phyloP scores from a whole-genome alignment of 2,888 invertebrate genomes.

The Subacronicta megacephala region DNA sequence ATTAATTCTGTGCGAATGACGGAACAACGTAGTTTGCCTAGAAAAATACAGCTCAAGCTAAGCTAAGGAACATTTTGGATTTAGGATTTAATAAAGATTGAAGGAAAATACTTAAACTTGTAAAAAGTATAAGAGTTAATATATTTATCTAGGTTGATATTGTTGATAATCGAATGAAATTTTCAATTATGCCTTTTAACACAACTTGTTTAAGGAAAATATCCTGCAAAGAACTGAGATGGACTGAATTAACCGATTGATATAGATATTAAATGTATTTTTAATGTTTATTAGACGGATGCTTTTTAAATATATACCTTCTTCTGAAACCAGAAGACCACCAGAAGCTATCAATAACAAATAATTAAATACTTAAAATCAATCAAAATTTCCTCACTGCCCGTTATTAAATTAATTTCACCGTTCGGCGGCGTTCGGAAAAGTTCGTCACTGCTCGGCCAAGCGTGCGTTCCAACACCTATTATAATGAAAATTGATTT shows the following conservation, averaged over 20 bases:
- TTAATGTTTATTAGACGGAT: too few relatives aligned
- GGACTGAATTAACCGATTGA: too few relatives aligned
- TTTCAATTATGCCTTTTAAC: too few relatives aligned
- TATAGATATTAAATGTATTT: too few relatives aligned
- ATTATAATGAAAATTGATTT: slow-evolving; percentile 54
- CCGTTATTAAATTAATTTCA: slow-evolving; percentile 41
- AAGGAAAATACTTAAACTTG: too few relatives aligned
- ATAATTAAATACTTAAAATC: slow-evolving; percentile 2
- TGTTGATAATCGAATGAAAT: too few relatives aligned
- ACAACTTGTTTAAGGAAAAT: too few relatives aligned
- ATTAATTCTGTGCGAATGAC: slow-evolving; percentile 36
- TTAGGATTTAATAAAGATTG: neutral
- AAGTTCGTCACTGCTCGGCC: slow-evolving; percentile 42
- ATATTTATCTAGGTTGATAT: too few relatives aligned
- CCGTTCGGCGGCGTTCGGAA: slow-evolving; percentile 21
- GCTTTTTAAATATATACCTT: too few relatives aligned
- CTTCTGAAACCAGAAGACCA: too few relatives aligned
- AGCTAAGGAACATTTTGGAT: slow-evolving; percentile 6
- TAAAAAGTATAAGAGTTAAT: too few relatives aligned
- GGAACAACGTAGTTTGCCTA: slow-evolving; percentile 25
- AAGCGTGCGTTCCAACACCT: slow-evolving; percentile 51
- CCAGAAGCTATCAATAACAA: neutral
- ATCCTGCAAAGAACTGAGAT: too few relatives aligned
- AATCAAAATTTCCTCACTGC: slow-evolving; percentile 13
- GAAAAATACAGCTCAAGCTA: slow-evolving; percentile 13